These are phyloP conservation scores for Drosophila watanabei DNA, from an alignment of 1,140 invertebrate species.

Conservation along the genomic window DNA sequence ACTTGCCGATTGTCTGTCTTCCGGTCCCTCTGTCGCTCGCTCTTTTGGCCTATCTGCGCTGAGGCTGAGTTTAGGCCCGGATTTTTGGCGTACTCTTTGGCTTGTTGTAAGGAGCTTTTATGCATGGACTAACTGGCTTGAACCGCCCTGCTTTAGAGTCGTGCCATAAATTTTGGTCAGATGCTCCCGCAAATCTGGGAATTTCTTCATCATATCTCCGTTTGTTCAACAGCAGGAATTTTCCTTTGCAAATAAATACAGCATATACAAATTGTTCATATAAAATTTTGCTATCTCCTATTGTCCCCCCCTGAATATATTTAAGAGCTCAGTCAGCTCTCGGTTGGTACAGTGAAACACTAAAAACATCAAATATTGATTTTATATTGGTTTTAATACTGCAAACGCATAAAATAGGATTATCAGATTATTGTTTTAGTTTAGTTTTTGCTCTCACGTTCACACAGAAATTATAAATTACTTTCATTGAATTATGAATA, in stretches of 20 bases:
- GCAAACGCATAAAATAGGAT: not conserved
- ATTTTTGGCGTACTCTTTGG: slow-evolving; percentile 56
- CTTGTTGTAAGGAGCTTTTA: slow-evolving; percentile 60
- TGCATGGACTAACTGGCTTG: slow-evolving; percentile 61
- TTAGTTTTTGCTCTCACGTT: not conserved
- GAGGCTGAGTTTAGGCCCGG: slow-evolving; percentile 26
- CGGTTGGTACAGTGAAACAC: not conserved
- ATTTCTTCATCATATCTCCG: slow-evolving; percentile 3
- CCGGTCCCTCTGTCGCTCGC: slow-evolving; percentile 10
- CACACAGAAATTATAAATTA: not conserved
- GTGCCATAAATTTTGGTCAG: slow-evolving; percentile 35
- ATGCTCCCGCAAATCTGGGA: slow-evolving; percentile 28
- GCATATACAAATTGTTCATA: not conserved
- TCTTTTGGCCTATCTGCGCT: slow-evolving; percentile 16
- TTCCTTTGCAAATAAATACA: slow-evolving; percentile 19
- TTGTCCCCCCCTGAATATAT: not conserved
- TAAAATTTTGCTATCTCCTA: not conserved
- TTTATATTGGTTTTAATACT: not conserved
- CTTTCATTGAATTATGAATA: not conserved
- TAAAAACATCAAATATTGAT: too few relatives aligned
- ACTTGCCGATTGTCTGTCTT: slow-evolving; percentile 56
- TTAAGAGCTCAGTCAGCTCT: not conserved
- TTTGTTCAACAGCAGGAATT: not conserved
- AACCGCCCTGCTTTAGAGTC: slow-evolving; percentile 19
- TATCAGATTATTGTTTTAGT: not conserved